Conservation (phyloP, 1,140 invertebrate genomes). For the Diachasmimorpha longicaudata region DNA sequence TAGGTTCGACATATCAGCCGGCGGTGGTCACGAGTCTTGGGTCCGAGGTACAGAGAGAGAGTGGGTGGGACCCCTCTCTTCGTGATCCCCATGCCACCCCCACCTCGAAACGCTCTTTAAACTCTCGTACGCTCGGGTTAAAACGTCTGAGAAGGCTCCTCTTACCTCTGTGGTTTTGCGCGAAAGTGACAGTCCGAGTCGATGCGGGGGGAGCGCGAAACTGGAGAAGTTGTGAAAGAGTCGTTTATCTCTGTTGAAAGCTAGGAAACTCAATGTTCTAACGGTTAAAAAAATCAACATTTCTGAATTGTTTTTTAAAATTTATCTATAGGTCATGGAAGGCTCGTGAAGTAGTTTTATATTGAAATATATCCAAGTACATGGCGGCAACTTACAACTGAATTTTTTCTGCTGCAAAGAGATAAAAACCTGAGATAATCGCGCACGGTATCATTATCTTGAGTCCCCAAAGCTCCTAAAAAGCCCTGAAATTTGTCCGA, state of each 20-base stretch:
- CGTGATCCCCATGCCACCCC: slow-evolving; percentile 43
- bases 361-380: too few species aligned
- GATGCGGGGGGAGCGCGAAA: background rate
- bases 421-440: too few species aligned
- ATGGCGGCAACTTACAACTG: too few species aligned
- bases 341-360: too few species aligned
- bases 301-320: too few species aligned
- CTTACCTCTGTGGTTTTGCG: slow-evolving; percentile 5
- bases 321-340: too few species aligned
- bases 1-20: slow-evolving; percentile 61
- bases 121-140: background rate
- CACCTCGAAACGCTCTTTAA: slow-evolving; percentile 29
- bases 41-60: slow-evolving; percentile 9
- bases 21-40: slow-evolving; percentile 60
- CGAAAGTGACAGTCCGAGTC: slow-evolving; percentile 2
- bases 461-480: too few species aligned
- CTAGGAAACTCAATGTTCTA: background rate
- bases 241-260: background rate
- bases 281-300: background rate
- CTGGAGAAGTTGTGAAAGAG: background rate
- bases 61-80: slow-evolving; percentile 58
- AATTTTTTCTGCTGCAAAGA: too few species aligned
- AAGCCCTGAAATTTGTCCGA: too few species aligned
- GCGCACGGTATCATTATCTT: too few species aligned
- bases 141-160: background rate